Percentiles rank a stretch among this genome's conserved stretches.
These are phyloP conservation scores for Delphinus delphis DNA, from an alignment of 2,113 vertebrate species.

Conservation along the genomic window DNA sequence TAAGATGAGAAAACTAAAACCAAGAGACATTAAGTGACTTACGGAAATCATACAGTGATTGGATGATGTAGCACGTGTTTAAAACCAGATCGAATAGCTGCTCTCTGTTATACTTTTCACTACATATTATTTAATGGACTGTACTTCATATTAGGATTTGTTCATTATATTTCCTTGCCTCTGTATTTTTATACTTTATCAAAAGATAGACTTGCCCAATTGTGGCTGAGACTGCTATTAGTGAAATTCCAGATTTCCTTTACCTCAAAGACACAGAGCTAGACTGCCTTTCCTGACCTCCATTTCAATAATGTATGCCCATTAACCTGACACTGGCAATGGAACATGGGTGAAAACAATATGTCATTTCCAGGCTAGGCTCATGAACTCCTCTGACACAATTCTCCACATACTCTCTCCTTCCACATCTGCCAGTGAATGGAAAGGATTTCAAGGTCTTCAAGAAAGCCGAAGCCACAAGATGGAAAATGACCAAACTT, in stretches of 20 bases:
- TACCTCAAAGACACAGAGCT: not conserved
- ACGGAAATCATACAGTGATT: not conserved
- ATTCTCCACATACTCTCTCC: not conserved
- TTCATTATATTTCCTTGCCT: not conserved
- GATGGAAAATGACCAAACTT: not conserved
- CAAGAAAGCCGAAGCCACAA: not conserved
- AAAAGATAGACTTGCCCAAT: not conserved
- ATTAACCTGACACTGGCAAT: not conserved
- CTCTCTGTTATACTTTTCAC: not conserved
- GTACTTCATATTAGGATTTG: not conserved
- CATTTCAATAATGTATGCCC: not conserved
- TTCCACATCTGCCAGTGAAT: not conserved
- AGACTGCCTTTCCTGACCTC: not conserved
- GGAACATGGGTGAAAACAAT: not conserved
- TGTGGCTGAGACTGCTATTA: not conserved
- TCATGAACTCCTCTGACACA: not conserved
- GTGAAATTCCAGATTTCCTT: not conserved
- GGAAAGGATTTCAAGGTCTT: not conserved
- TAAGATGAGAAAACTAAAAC: not conserved
- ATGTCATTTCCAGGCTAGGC: not conserved
- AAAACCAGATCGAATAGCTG: not conserved
- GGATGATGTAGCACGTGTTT: not conserved
- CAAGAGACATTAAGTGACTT: not conserved
- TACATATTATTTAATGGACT: not conserved
- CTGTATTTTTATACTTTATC: not conserved